Evolutionary conservation across 2,113 vertebrate genomes (phyloP), one percentile per base, ranked within the genome.

Genomic region (Sinocyclocheilus anophthalmus): DNA sequence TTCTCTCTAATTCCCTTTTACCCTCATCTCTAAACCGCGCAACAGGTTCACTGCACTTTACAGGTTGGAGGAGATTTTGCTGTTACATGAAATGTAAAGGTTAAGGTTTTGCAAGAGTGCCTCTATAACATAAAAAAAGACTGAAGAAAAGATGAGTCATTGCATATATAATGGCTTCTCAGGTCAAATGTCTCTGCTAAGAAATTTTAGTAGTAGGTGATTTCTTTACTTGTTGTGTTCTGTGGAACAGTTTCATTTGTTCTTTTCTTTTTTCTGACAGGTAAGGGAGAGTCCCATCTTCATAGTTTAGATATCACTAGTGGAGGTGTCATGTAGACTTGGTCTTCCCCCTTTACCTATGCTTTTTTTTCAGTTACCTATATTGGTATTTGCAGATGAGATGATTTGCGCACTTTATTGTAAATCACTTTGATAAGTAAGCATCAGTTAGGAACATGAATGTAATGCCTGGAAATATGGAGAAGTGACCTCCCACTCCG

Each of bases 61-160:
- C 77, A 81, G n/a, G 33, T 65, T 65, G 79, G 14, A 80, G 1
- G 22, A 67, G 79, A 65, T 48, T 8, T 81, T 6, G 18, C 26
- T 79, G 78, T 81, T 81, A 81, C 79, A 16, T 81, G 79, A 81
- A 81, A 81, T 67, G 59, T 30, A 81, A 81, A 81, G 79, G 79
- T 81, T 65, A 81, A 81, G 59, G 79, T 48, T 80, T 61, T 80
- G n/a, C 3, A 12, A n/a, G 30, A 59, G 59, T 65, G 13, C 26
- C 39, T 81, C 14, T 48, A 18, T 26, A 48, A 48, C n/a, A 65
- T 84, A 42, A 76, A 81, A 30, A 76, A 67, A 50, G 42, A 70
- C 57, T 81, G 67, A 30, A 75, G 75, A 63, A 72, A 14, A 33
- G 59, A 55, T 89, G 85, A 89, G 88, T 89, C 88, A 89, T 53